Evolutionary conservation across 2,113 vertebrate species (phyloP).

Genomic region (Xiphophorus hellerii): DNA sequence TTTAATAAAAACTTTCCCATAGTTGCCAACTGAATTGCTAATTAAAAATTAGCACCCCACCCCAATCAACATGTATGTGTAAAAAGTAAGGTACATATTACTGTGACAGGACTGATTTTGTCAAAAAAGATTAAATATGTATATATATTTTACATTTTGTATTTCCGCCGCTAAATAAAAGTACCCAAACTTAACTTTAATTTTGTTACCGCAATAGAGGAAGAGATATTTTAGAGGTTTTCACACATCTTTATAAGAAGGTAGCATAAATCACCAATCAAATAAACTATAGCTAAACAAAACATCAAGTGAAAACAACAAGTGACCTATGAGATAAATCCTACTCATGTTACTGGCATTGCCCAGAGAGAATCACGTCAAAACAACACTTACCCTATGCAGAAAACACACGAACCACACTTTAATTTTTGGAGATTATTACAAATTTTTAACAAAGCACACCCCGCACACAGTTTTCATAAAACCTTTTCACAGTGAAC

Average conservation of each 20-base stretch:
- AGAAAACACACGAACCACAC: conserved; percentile 13
- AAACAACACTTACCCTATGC: conserved; percentile 28
- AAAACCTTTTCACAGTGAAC: conserved; percentile 13
- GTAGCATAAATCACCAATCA: conserved; percentile 4
- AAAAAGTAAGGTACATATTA: not conserved
- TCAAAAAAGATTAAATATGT: not conserved
- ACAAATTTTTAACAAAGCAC: conserved; percentile 14
- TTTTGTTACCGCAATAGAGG: no score
- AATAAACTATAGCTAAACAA: conserved; percentile 8
- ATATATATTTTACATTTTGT: not conserved
- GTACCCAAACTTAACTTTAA: no score
- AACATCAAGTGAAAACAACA: conserved; percentile 9
- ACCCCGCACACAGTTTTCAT: conserved; percentile 20
- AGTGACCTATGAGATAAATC: conserved; percentile 10
- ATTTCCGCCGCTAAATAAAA: no score
- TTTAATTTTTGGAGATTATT: conserved; percentile 33
- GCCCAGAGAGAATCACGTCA: conserved; percentile 26
- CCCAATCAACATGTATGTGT: not conserved
- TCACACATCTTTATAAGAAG: not conserved
- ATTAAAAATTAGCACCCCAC: not conserved
- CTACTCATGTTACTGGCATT: conserved; percentile 18
- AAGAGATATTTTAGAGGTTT: not conserved
- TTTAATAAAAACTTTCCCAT: not conserved
- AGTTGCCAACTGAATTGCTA: not conserved
- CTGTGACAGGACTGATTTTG: not conserved